Evolutionary conservation across 2,113 vertebrate genomes (phyloP).

Genomic region (Phalacrocorax carbo): DNA sequence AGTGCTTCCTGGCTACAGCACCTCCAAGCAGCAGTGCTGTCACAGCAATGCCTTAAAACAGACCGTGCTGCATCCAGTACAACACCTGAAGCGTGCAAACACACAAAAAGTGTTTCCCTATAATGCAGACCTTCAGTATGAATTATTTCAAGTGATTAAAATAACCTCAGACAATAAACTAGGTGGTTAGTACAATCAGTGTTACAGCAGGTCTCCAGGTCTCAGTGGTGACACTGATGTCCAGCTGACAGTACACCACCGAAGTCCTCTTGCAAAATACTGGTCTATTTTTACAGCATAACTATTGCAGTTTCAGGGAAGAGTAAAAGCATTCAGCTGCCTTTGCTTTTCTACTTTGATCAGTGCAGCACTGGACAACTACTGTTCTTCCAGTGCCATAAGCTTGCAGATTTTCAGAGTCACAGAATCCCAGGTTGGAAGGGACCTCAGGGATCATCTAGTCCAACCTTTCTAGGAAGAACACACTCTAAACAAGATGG

Average conservation of each 20-base stretch:
- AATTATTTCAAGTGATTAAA: not conserved
- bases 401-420: too few relatives aligned
- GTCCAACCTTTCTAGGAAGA: too few relatives aligned
- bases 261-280: not conserved
- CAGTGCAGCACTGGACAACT: not conserved
- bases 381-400: fast-evolving
- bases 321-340: fast-evolving
- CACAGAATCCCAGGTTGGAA: too few relatives aligned
- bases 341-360: too few relatives aligned
- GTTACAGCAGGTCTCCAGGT: not conserved
- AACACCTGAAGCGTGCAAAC: not conserved
- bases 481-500: too few relatives aligned
- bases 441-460: too few relatives aligned
- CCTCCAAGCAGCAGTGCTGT: not conserved
- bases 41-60: not conserved
- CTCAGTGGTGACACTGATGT: not conserved
- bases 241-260: too few relatives aligned
- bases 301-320: not conserved
- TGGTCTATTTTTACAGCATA: not conserved
- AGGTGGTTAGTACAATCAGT: not conserved
- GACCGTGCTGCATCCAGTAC: not conserved
- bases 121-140: not conserved
- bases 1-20: not conserved
- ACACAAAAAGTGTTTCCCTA: not conserved
- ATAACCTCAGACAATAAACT: not conserved